Evolutionary conservation across 2,888 invertebrate genomes (phyloP).

Genomic region (Scotopteryx bipunctaria): DNA sequence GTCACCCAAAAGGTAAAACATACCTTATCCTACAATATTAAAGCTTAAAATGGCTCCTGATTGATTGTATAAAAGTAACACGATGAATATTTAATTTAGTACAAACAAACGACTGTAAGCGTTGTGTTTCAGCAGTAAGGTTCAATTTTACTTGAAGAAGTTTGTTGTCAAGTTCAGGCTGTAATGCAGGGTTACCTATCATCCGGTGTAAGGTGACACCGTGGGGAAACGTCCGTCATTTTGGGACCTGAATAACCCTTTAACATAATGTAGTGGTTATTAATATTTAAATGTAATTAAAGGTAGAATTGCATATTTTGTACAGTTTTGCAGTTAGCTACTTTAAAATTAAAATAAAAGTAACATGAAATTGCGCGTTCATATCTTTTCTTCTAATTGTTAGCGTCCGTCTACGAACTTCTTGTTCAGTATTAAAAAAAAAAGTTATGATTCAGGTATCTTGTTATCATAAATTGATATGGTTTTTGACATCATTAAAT

Average conservation of each 20-base stretch:
- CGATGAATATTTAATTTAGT: constrained; percentile 38
- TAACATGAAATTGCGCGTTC: constrained; percentile 46
- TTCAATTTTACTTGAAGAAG: constrained; percentile 33
- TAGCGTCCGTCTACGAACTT: constrained; percentile 15
- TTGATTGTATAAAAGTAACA: constrained; percentile 37
- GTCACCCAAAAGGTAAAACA: constrained; percentile 33
- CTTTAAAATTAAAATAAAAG: not conserved
- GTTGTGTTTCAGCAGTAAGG: constrained; percentile 35
- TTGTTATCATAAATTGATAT: not conserved
- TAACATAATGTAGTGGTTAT: not conserved
- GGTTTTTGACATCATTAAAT: constrained; percentile 13
- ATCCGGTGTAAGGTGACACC: constrained; percentile 78
- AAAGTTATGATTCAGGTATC: not conserved
- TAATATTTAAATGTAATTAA: not conserved
- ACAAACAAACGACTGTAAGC: constrained; percentile 38
- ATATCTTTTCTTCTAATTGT: constrained; percentile 53
- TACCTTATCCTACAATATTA: constrained; percentile 38
- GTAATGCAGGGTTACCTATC: constrained; percentile 65
- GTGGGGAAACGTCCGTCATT: constrained; percentile 70
- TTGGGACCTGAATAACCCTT: constrained; percentile 52
- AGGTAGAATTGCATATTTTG: not conserved
- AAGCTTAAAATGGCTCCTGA: constrained; percentile 35
- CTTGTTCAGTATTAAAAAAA: not conserved
- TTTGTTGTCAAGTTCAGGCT: constrained; percentile 47
- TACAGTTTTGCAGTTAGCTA: not conserved